Evolutionary conservation across 2,888 invertebrate genomes (phyloP).

Genomic region (Stictocephala bisonia): DNA sequence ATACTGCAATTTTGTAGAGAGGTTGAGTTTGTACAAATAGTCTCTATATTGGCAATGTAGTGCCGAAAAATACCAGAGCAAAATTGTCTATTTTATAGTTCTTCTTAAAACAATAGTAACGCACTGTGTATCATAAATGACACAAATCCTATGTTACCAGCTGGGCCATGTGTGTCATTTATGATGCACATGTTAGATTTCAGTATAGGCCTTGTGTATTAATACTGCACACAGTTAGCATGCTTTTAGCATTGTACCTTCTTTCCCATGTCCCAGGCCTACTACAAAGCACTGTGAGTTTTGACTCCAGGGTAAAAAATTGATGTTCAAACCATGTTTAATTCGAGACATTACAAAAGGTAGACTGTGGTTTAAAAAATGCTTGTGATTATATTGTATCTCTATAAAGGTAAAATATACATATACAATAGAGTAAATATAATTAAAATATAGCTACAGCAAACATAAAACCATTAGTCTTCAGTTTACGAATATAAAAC

Average conservation of each 20-base stretch:
- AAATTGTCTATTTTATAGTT: too few species aligned
- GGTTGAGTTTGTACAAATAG: too few species aligned
- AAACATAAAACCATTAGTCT: not conserved
- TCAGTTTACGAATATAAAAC: not conserved
- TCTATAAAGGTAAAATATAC: not conserved
- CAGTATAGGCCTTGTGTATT: not conserved
- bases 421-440: not conserved
- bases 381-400: not conserved
- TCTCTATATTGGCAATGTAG: too few species aligned
- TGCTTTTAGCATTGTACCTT: not conserved
- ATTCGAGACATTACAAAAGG: too few species aligned
- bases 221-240: not conserved
- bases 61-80: too few species aligned
- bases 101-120: too few species aligned
- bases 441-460: not conserved
- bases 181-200: not conserved
- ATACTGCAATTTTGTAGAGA: too few species aligned
- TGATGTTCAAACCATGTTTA: too few species aligned
- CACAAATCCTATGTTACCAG: not conserved
- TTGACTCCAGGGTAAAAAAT: not conserved
- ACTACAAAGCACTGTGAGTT: not conserved
- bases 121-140: slow-evolving; percentile 1
- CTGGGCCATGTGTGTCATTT: not conserved
- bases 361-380: too few species aligned
- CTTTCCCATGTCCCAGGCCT: not conserved